Evolutionary conservation across 2,113 vertebrate genomes (phyloP).

Genomic region (Calyptomena viridis): DNA sequence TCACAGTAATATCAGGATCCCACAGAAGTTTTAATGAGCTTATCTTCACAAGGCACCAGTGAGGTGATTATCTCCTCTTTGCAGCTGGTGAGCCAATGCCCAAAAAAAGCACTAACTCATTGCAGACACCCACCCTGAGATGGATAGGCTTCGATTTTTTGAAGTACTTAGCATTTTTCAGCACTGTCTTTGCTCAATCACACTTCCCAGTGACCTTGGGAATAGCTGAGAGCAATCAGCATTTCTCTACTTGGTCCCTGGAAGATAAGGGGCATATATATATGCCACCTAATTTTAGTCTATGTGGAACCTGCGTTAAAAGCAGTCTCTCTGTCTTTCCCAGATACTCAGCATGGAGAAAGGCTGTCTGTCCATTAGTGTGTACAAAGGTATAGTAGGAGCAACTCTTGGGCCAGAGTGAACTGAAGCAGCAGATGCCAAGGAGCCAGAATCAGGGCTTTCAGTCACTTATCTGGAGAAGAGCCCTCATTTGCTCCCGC

Average conservation of each 20-base stretch:
- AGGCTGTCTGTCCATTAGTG: background rate
- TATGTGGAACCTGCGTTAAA: background rate
- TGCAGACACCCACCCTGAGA: background rate
- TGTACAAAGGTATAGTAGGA: rapidly evolving
- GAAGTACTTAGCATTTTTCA: constrained; percentile 21
- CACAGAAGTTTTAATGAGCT: constrained; percentile 40
- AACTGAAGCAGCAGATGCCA: background rate
- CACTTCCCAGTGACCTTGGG: constrained; percentile 17
- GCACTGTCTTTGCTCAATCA: constrained; percentile 17
- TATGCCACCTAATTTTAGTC: constrained; percentile 51
- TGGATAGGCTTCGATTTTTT: background rate
- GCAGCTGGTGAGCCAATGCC: constrained; percentile 8
- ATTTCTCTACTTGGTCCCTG: background rate
- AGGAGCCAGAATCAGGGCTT: background rate
- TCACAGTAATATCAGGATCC: constrained; percentile 21
- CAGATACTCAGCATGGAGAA: background rate
- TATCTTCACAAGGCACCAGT: constrained; percentile 26
- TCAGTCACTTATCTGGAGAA: background rate
- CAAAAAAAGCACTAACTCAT: constrained; percentile 1
- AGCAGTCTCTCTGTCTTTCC: background rate
- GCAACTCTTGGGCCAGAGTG: background rate
- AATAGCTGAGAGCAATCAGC: background rate
- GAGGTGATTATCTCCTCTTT: constrained; percentile 31
- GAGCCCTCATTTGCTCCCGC: background rate
- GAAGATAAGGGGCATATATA: constrained; percentile 27